These are phyloP conservation scores for Heliconius hermathena DNA, from an alignment of 1,140 invertebrate genomes.

Conservation along the genomic window DNA sequence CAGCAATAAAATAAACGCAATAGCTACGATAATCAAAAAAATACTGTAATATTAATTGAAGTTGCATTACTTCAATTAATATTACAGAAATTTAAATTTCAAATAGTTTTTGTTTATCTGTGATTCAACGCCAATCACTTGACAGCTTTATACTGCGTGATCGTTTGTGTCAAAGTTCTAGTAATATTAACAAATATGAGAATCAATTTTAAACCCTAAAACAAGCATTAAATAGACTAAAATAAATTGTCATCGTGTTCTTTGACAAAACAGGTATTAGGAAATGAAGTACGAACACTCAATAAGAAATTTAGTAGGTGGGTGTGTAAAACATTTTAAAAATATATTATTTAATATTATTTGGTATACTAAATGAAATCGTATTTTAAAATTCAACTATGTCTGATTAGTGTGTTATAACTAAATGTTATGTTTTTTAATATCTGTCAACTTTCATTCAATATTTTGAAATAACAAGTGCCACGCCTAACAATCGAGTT, in stretches of 20 bases:
- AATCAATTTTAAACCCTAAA: slow-evolving; percentile 26
- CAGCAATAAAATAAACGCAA: no score
- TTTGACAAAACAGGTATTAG: slow-evolving; percentile 27
- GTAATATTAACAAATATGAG: slow-evolving; percentile 20
- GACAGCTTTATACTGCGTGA: slow-evolving; percentile 26
- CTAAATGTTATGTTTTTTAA: not conserved
- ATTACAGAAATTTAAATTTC: not conserved
- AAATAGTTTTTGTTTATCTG: slow-evolving; percentile 27
- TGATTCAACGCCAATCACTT: slow-evolving; percentile 18
- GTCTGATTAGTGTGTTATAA: not conserved
- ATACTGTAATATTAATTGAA: no score
- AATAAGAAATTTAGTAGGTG: slow-evolving; percentile 46
- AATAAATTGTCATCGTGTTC: slow-evolving; percentile 30
- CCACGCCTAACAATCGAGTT: slow-evolving; percentile 65
- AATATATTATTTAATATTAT: not conserved
- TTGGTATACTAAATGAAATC: not conserved
- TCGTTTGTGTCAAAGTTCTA: slow-evolving; percentile 16
- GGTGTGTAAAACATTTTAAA: slow-evolving; percentile 40
- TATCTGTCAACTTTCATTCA: slow-evolving; percentile 62
- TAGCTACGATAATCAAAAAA: no score
- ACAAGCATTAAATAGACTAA: slow-evolving; percentile 6
- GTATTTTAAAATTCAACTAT: not conserved
- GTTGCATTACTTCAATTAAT: no score
- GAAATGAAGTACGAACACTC: slow-evolving; percentile 34
- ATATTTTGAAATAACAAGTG: slow-evolving; percentile 55